phyloP scores from a whole-genome alignment of 2,888 invertebrate species.

The Horisme vitalbata region DNA sequence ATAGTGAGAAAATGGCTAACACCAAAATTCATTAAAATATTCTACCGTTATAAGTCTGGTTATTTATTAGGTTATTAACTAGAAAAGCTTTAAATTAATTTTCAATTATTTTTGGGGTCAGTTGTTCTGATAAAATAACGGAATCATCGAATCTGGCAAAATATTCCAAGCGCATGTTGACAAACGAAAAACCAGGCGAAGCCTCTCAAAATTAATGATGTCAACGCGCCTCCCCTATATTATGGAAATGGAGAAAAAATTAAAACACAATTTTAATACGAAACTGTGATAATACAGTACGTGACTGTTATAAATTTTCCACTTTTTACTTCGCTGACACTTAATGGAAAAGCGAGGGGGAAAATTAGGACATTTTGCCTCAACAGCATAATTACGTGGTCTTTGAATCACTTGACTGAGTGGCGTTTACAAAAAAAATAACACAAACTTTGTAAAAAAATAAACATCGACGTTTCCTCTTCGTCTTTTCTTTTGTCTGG shows the following conservation, averaged over 20 bases:
- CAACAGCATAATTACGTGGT: conserved; percentile 59
- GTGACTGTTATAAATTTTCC: conserved; percentile 60
- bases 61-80: conserved; percentile 14
- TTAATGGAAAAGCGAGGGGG: conserved; percentile 55
- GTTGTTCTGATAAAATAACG: conserved; percentile 1
- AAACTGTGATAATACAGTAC: conserved; percentile 61
- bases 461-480: conserved; percentile 32
- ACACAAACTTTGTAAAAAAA: conserved; percentile 38
- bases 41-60: conserved; percentile 8
- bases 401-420: conserved; percentile 51
- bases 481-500: conserved; percentile 26
- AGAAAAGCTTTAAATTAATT: conserved; percentile 11
- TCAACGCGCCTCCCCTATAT: conserved; percentile 27
- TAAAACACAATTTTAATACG: conserved; percentile 57
- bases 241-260: conserved; percentile 39
- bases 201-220: conserved; percentile 31
- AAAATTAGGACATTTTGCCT: conserved; percentile 57
- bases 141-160: conserved; percentile 3
- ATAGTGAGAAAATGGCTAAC: conserved; percentile 11
- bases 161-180: conserved; percentile 15
- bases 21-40: conserved; percentile 13
- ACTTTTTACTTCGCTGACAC: conserved; percentile 62
- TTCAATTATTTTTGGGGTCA: conserved; percentile 1
- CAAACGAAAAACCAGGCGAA: conserved; percentile 22
- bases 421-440: conserved; percentile 44